Base-by-base conservation (phyloP, 2,797 vertebrate species). In the Enteromius argenteus region DNA sequence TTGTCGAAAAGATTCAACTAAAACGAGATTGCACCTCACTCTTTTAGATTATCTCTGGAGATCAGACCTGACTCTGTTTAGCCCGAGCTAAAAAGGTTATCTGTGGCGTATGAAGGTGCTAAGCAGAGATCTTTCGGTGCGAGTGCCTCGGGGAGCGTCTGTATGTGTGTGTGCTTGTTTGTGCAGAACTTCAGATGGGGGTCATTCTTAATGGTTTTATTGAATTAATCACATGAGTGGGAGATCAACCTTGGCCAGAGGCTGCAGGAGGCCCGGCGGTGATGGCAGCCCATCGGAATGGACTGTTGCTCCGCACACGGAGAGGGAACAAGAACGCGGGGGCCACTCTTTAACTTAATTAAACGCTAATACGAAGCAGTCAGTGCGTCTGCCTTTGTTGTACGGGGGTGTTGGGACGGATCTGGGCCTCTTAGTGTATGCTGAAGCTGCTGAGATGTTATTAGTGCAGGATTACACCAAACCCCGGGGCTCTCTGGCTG, bases 301-400 rank as follows among this genome's bases (percentile, higher is more conserved):
- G 85, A 89, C 82, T 92, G 89, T 89, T 92, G 90, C 86, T 85
- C 88, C 84, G 88, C 19, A 44, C 79, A 62, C 88, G 87, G 88
- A 81, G 75, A 85, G 78, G 73, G 85, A 83, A 86, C 82, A 81
- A 85, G 88, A 88, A 88, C 44, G 35, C 51, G 49, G 81, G 88
- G 79, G 85, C 66, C 64, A 58, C 67, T 79, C 88, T 93, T 92
- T 95, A 96, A 96, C 93, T 93, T 92, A 91, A 95, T 95, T 94
- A 94, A 92, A 93, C 81, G 82, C 93, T 96, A 95, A 96, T 94
- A 91, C 77, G 90, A 95, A 95, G 94, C 95, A 95, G 94, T 93
- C 93, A 86, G 87, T 42, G 86, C 86, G 87, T 86, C 86, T 81
- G 82, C 85, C 86, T 90, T 89, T 91, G 90, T 92, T 91, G 88